A percentile compares a stretch with the other conserved stretches of the same genome.
These are phyloP conservation scores for Bombus waltoni DNA, from an alignment of 1,140 invertebrate species.

Conservation along the genomic window DNA sequence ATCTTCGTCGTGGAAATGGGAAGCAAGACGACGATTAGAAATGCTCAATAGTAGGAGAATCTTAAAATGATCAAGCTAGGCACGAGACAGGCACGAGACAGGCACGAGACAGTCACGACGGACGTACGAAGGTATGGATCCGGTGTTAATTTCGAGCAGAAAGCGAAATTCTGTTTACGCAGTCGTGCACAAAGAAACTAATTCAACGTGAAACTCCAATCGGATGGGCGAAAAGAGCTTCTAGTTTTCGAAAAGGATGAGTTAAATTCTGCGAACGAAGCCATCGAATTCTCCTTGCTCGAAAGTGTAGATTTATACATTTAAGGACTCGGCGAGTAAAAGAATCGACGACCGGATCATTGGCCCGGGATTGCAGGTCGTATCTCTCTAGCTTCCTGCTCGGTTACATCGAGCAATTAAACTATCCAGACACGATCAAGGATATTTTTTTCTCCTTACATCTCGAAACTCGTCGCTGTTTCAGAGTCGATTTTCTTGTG, in stretches of 20 bases:
- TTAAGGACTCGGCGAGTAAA: background rate
- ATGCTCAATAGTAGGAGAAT: no score
- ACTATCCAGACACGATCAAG: background rate
- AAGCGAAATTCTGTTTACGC: slow-evolving; percentile 28
- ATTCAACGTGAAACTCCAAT: slow-evolving; percentile 5
- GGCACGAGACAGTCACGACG: background rate
- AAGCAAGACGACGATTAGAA: no score
- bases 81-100: no score
- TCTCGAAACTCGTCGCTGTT: background rate
- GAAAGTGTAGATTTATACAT: slow-evolving; percentile 3
- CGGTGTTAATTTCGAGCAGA: background rate
- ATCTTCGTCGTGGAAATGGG: no score
- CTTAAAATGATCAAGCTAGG: background rate
- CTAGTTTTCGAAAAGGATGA: background rate
- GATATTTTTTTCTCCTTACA: background rate
- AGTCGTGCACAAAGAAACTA: slow-evolving; percentile 4
- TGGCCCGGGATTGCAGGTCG: background rate
- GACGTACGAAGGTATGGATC: background rate
- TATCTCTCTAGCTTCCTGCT: background rate
- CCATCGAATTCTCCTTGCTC: background rate
- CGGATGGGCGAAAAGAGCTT: background rate
- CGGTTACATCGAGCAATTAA: slow-evolving; percentile 11
- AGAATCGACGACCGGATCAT: background rate
- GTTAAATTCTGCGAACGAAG: slow-evolving; percentile 14
- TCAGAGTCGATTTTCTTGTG: background rate